Conservation (phyloP, 2,113 vertebrate species). For the Tricholaema leucomelas region DNA sequence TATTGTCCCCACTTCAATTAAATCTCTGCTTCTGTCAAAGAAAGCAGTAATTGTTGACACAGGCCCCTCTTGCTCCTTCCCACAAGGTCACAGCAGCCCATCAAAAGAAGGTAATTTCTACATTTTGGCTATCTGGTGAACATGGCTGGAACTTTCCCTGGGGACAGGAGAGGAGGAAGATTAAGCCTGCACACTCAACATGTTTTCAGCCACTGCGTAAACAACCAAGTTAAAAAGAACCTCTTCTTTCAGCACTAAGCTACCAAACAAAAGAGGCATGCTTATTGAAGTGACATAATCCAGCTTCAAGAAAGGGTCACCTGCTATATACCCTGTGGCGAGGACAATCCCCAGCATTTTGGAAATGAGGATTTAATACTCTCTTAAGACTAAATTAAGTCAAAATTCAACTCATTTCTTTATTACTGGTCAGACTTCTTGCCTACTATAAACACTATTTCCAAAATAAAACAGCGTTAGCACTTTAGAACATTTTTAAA, state of each 20-base stretch:
- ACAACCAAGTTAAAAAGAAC: not conserved
- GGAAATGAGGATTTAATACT: not conserved
- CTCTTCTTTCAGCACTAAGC: not conserved
- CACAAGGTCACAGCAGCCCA: not conserved
- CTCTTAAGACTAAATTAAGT: not conserved
- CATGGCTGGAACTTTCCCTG: not conserved
- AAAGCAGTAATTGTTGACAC: not conserved
- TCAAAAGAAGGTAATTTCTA: not conserved
- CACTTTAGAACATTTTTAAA: not conserved
- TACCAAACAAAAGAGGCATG: rapidly evolving
- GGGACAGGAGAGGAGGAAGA: not conserved
- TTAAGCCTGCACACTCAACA: not conserved
- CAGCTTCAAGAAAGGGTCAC: not conserved
- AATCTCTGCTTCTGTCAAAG: not conserved
- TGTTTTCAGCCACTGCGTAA: not conserved
- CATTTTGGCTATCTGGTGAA: not conserved
- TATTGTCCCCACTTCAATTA: not conserved
- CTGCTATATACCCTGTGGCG: not conserved
- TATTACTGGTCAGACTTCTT: not conserved
- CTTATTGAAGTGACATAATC: not conserved
- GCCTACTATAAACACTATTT: not conserved
- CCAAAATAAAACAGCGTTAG: not conserved
- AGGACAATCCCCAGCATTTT: not conserved
- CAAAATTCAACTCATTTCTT: not conserved
- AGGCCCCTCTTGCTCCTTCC: not conserved